Base-by-base conservation (phyloP, 2,113 vertebrate species). In the Corythoichthys haematopterus region DNA sequence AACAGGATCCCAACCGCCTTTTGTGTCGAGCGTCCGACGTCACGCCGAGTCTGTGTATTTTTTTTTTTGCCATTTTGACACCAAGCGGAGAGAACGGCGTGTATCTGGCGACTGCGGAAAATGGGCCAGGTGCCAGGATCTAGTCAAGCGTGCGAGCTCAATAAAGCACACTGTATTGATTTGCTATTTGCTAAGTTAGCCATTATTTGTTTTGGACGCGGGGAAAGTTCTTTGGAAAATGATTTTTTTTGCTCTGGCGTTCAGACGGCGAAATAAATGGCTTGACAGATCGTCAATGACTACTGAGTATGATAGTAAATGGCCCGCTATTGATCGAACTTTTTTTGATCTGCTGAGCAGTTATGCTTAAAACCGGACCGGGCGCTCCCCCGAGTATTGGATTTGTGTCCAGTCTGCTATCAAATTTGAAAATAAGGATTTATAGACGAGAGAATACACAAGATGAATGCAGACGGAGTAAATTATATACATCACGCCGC, bases 151-250 rank as follows among this genome's bases (percentile, higher is more conserved):
- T 83, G 77, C 59, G 68, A 80, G 80, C 78, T 79, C 80, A 78
- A 84, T 84, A 83, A 84, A 84, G 81, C 79, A 74, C 66, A 68
- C 70, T 11, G 65, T 76, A 88, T 89, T 36, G 87, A 90, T 88
- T 85, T 69, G 64, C 28, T 62, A 62, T 62, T 62, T 62, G 43
- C 60, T 62, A 65, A 82, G 77, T 85, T 84, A 87, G 85, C 82
- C 80, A 84, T 90, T 80, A 85, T 84, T 88, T 88, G 82, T 88
- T 87, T 86, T 86, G 84, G 82, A 86, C 83, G 82, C 77, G 77
- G 82, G 77, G 79, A 86, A 86, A 86, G 82, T 88, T 81, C 84
- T 82, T 74, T 78, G 76, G 55, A 57, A 85, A 85, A 87, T 75
- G 68, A 79, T 88, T 79, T 79, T 57, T 36, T 40, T n/a, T 69